Evolutionary conservation across 2,888 invertebrate species (phyloP), one percentile per base, ranked within the genome.

Genomic region (Leptinotarsa juncta): DNA sequence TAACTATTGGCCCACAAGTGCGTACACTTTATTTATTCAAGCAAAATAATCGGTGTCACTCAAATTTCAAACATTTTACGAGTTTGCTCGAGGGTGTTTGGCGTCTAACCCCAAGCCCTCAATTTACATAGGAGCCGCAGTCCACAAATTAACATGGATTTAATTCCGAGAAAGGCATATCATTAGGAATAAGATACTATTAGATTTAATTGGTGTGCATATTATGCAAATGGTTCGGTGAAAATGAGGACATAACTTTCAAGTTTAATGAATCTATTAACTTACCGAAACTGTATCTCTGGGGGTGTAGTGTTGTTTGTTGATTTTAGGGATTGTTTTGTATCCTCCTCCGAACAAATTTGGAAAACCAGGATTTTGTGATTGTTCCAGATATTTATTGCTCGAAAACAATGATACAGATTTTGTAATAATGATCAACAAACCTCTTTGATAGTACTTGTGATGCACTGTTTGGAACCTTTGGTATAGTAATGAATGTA

Each of bases 111-210:
- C 79, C 76, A 70, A 77, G 77, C 77, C 81, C 78, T 74, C 76
- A 78, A 83, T 83, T 83, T 82, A 77, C 82, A 82, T 83, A 81
- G 80, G 75, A 78, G 79, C 81, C 79, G 81, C 80, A 78, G 82
- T 80, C 82, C 80, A 79, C 83, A 81, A 83, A 83, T 83, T 83
- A 83, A 82, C 83, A 80, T 80, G 79, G 81, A 78, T 79, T 81
- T 82, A 82, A 82, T 81, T 82, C 77, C 77, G 78, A 50, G 67
- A 77, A 81, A 79, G 77, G 81, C 80, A 81, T 81, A 83, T 83
- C 81, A 81, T 82, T 81, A 80, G 80, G 72, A 79, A 81, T 81
- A 81, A 81, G 80, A 80, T 80, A 78, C 81, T 82, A 81, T 82
- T 81, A 79, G 80, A 82, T 82, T 82, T 80, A 77, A 77, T 77